Base-by-base conservation (phyloP, 2,113 vertebrate genomes). In the Rhynchomys soricoides region DNA sequence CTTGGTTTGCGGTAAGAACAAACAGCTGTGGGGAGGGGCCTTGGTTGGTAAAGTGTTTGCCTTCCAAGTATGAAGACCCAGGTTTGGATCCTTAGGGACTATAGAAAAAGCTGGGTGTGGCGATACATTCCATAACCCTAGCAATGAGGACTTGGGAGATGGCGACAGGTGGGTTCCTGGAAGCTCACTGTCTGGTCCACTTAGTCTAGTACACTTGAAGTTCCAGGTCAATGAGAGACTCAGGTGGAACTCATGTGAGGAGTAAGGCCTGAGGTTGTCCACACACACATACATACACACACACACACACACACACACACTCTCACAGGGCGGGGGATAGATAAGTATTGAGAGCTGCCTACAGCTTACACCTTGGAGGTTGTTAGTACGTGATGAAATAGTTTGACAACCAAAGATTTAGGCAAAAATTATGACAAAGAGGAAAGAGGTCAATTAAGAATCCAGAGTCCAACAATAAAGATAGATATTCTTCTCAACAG, bases 371-470 rank as follows among this genome's bases (percentile, higher is more conserved):
- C 62, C 55, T 85, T 62, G 37, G 50, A 87, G 40, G 52, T 50
- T 75, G 43, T 17, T 70, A 11, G 66, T 22, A 75, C 77, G 57
- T 79, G 94, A 89, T 4, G 52, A 94, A 97, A 94, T 64, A 91
- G 68, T 78, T 16, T 87, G 86, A 95, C 93, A 91, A 79, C 34
- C 86, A 5, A 75, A 88, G 45, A 74, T 91, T 96, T 78, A 68
- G 90, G 82, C 37, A 85, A 94, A 89, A 95, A 88, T 24, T 71
- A 86, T 37, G 90, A 95, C 13, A n/a, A 88, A 77, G 50, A 95
- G 55, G 87, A 48, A n/a, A 89, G n/a, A 89, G 52, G 43, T 66
- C 94, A 88, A 52, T 31, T 71, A 26, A 57, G 48, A 15, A 31
- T 48, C 73, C 40, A 86, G 81, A 91, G 55, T 21, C 50, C 6